A percentile compares a stretch with the other conserved stretches of the same genome.
Conservation (phyloP, 1,140 invertebrate species). For the Globodera ellingtonae region DNA sequence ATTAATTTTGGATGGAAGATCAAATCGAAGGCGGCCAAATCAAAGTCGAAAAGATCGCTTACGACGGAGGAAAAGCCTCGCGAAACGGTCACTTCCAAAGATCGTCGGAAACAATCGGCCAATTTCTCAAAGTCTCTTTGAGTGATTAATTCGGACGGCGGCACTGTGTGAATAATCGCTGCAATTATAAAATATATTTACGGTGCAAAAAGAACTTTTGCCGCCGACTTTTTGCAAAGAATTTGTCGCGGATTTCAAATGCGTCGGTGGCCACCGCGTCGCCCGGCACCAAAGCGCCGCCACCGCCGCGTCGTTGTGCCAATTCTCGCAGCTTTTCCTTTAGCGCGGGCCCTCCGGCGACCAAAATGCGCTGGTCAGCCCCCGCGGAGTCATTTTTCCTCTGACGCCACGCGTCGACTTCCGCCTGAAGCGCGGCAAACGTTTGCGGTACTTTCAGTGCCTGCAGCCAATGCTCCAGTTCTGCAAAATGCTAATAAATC, state of each 20-base stretch:
- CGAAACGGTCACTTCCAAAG: constrained; percentile 2
- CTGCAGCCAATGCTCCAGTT: constrained; percentile 22
- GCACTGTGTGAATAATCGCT: constrained; percentile 29
- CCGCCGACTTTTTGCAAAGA: constrained; percentile 9
- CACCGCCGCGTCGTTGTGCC: neutral
- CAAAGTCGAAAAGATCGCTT: neutral
- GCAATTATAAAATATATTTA: neutral
- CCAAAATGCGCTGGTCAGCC: constrained; percentile 7
- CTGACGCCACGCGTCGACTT: neutral
- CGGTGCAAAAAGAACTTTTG: neutral
- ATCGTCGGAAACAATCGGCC: constrained; percentile 15
- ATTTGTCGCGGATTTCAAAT: constrained; percentile 17
- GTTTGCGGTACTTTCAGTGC: constrained; percentile 11
- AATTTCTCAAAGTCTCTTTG: constrained; percentile 23
- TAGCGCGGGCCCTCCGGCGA: neutral
- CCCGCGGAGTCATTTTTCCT: neutral
- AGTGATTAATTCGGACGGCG: constrained; percentile 11
- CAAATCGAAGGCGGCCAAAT: neutral
- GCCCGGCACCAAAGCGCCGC: constrained; percentile 2
- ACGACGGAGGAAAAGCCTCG: constrained; percentile 10
- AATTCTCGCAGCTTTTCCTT: constrained; percentile 14
- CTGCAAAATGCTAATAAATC: neutral
- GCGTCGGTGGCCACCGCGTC: constrained; percentile 21
- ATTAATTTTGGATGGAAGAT: neutral
- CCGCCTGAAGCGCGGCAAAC: neutral